Evolutionary conservation across 2,113 vertebrate genomes (phyloP).

Genomic region (Setophaga coronata): DNA sequence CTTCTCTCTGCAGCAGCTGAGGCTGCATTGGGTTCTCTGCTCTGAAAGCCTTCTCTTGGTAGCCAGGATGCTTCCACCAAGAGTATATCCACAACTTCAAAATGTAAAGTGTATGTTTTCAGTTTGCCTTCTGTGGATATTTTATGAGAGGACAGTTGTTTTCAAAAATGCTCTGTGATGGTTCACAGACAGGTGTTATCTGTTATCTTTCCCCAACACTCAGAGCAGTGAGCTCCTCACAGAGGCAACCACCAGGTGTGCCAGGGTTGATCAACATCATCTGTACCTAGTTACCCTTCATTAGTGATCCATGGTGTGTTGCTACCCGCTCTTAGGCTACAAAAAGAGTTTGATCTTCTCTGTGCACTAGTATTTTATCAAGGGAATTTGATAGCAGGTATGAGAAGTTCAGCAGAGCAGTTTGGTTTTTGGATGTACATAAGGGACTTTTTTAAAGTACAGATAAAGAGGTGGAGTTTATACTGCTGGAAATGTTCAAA

Average conservation of each 20-base stretch:
- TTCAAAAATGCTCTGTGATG: background rate
- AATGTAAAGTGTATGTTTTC: accelerated
- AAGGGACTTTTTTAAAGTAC: background rate
- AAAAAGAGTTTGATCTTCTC: background rate
- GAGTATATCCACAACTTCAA: background rate
- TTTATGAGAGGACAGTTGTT: background rate
- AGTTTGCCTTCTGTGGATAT: background rate
- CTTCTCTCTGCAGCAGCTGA: background rate
- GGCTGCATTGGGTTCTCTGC: accelerated
- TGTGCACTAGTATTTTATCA: background rate
- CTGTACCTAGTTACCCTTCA: background rate
- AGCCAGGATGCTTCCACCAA: background rate
- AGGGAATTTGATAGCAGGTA: background rate
- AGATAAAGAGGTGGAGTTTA: background rate
- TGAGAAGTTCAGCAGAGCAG: background rate
- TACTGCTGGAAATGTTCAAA: background rate
- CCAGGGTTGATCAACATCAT: background rate
- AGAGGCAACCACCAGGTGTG: accelerated
- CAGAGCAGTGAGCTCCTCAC: background rate
- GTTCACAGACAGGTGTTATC: background rate
- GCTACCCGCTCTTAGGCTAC: accelerated
- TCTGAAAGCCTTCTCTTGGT: background rate
- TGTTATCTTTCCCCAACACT: background rate
- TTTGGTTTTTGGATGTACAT: background rate
- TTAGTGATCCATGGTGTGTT: background rate